Base-by-base conservation (phyloP, 2,888 invertebrate genomes). In the Pasiphila rectangulata region DNA sequence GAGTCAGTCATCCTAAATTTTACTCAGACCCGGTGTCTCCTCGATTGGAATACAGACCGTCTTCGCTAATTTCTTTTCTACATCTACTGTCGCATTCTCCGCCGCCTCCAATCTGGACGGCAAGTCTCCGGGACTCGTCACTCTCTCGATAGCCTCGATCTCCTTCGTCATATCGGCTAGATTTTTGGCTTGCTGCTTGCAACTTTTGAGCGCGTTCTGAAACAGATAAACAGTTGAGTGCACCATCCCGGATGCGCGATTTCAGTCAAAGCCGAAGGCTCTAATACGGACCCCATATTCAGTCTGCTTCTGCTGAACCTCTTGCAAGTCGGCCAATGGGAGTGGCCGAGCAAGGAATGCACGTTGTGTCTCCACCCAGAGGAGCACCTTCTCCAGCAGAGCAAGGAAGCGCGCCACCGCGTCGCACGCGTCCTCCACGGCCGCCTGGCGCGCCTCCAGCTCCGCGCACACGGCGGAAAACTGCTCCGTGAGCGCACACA, bases 161-260 rank as follows among this genome's bases (percentile, higher is more conserved):
- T 97, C 96, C 76, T 95, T 96, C 38, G 94, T 93, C 97, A 97
- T 97, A 76, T 97, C 97, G 66, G 94, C 94, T 72, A 97, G 88
- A 77, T 96, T 94, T 82, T 96, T 96, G 58, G 94, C 93, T 73
- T 95, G 94, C 69, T 93, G 93, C 83, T 96, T 97, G 85, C 96
- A 95, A 83, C 94, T 95, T 86, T 96, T 96, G 58, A 95, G 94
- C 72, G 95, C 95, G 75, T 92, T 93, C 93, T 95, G 86, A 58
- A 89, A 63, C 54, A 64, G 51, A 57, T 30, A 56, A 43, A 29
- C 1, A 17, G 3, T 12, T 51, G 15, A 48, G 29, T 12, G 21
- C 0, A 6, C 3, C 13, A 7, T 23, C 32, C 16, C n/a, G n/a
- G n/a, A n/a, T n/a, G n/a, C n/a, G n/a, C 9, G 6, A 6, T 21